Conservation (phyloP, 92 coral and sea anemone genomes). For the Siderastrea radians region DNA sequence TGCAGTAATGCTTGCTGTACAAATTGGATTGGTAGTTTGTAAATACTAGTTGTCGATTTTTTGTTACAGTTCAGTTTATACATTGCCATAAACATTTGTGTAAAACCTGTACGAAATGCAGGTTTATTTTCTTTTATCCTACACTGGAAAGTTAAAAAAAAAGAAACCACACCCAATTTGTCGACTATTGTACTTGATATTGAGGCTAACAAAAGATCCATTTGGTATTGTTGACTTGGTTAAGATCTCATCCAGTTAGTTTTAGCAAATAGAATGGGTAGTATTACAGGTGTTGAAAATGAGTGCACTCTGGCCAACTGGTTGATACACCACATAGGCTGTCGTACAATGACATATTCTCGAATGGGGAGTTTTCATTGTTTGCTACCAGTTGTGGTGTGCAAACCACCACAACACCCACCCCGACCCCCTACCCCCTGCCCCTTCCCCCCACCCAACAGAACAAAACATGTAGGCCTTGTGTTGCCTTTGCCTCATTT, state of each 20-base stretch:
- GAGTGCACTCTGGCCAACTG: not conserved
- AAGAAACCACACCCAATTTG: not conserved
- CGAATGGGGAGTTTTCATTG: too few species aligned
- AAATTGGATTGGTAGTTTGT: not conserved
- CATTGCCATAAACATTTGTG: too few species aligned
- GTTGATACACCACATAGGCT: too few species aligned
- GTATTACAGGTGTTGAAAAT: not conserved
- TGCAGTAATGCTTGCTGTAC: too few species aligned
- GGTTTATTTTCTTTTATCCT: not conserved
- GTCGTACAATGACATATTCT: too few species aligned
- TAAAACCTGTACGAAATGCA: not conserved
- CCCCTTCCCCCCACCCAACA: too few species aligned
- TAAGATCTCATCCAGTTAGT: not conserved
- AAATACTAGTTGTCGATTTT: not conserved
- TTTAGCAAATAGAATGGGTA: not conserved
- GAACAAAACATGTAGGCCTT: too few species aligned
- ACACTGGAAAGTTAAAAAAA: not conserved
- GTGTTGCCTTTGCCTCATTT: too few species aligned
- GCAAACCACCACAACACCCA: too few species aligned
- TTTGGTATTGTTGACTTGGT: not conserved
- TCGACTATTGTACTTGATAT: not conserved
- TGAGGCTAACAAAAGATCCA: not conserved
- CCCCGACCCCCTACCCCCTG: too few species aligned
- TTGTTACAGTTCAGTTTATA: too few species aligned
- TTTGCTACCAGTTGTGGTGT: too few species aligned